Percentiles rank a stretch among this genome's conserved stretches.
Conservation (phyloP, 2,797 vertebrate species). For the Gallirallus australis region DNA sequence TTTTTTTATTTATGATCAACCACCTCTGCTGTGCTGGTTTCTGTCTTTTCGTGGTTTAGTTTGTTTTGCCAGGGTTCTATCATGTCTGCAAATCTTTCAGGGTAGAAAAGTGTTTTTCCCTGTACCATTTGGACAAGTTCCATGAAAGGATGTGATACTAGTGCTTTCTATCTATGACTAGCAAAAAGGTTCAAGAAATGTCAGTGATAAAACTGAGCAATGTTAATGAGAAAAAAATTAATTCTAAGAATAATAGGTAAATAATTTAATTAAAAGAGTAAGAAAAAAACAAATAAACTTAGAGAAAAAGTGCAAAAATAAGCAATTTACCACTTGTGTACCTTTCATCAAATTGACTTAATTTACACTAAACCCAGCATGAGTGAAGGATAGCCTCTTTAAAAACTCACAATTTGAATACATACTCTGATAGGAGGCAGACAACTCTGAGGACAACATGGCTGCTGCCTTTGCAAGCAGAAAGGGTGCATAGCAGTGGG, state of each 20-base stretch:
- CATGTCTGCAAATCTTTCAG: neutral
- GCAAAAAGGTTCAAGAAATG: neutral
- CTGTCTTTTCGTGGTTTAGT: neutral
- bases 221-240: neutral
- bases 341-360: neutral
- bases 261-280: neutral
- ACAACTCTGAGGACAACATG: neutral
- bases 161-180: neutral
- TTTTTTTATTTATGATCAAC: neutral
- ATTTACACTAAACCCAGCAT: neutral
- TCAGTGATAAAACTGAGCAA: neutral
- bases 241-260: neutral
- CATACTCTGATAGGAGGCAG: neutral
- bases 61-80: neutral
- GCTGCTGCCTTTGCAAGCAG: neutral
- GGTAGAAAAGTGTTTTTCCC: neutral
- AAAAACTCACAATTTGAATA: neutral
- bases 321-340: neutral
- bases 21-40: neutral
- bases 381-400: neutral
- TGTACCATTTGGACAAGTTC: neutral
- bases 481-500: neutral
- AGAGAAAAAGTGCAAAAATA: neutral
- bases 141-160: neutral
- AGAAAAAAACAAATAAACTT: neutral